Evolutionary conservation across 2,797 vertebrate genomes (phyloP).

Genomic region (Cephalopachus bancanus): DNA sequence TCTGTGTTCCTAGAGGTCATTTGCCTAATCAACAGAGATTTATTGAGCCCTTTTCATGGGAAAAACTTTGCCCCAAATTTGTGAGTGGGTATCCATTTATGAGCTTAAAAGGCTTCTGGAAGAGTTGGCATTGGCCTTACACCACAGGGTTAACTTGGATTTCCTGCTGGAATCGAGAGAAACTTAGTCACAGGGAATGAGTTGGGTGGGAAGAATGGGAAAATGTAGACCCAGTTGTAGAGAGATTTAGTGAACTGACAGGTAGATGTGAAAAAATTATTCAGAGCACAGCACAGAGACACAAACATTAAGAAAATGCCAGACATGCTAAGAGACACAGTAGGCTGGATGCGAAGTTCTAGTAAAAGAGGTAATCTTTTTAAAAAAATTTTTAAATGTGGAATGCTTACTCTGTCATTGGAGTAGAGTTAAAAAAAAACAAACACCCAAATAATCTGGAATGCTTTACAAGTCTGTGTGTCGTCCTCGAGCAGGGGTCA

Average conservation of each 20-base stretch:
- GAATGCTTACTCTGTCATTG: too few relatives aligned
- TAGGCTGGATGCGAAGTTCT: neutral
- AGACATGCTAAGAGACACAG: neutral
- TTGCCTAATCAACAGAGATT: neutral
- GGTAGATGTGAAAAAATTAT: neutral
- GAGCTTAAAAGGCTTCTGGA: neutral
- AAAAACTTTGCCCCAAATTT: constrained; percentile 19
- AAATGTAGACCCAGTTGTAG: neutral
- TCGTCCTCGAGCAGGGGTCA: too few relatives aligned
- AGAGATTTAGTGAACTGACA: neutral
- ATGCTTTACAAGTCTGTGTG: too few relatives aligned
- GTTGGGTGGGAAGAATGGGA: neutral
- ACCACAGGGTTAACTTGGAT: neutral
- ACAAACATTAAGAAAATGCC: neutral
- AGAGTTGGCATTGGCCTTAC: neutral
- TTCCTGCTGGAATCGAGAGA: neutral
- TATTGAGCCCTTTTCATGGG: neutral
- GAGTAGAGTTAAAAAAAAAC: too few relatives aligned
- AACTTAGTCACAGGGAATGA: neutral
- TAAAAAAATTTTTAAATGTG: too few relatives aligned
- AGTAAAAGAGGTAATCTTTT: neutral
- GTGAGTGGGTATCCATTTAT: neutral
- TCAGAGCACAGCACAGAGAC: neutral
- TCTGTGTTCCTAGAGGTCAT: neutral
- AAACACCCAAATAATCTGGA: too few relatives aligned